Conservation (phyloP, 2,113 vertebrate species). For the Mesocricetus auratus region DNA sequence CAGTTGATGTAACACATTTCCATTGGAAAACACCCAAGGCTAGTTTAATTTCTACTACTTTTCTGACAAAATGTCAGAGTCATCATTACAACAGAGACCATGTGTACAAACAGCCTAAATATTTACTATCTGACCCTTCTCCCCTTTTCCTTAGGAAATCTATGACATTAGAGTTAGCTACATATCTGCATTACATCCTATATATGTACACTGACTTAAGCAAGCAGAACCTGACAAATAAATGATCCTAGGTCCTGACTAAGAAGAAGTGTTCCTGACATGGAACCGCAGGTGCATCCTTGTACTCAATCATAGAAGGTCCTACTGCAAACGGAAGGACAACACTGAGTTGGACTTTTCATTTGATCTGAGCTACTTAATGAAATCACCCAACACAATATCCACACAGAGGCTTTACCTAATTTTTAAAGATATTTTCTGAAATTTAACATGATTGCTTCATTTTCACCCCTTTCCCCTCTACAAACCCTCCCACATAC, state of each 20-base stretch:
- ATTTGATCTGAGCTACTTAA: background rate
- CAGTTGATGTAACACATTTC: background rate
- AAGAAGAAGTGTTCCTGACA: background rate
- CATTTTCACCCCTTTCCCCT: background rate
- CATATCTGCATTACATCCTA: background rate
- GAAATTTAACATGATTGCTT: background rate
- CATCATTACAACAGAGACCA: background rate
- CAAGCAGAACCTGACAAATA: background rate
- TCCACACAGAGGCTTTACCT: background rate
- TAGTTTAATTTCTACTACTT: slow-evolving; percentile 1
- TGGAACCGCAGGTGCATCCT: background rate
- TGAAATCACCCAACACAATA: background rate
- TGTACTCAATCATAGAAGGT: background rate
- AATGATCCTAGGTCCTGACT: background rate
- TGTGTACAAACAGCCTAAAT: background rate
- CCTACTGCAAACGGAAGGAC: background rate
- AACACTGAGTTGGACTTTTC: slow-evolving; percentile 14
- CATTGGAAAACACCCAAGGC: background rate
- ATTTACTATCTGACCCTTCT: background rate
- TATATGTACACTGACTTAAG: background rate
- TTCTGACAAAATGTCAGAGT: background rate
- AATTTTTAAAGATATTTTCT: background rate
- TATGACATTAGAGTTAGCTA: background rate
- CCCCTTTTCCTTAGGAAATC: background rate
- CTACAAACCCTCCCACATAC: background rate